These are phyloP conservation scores for Sturnira hondurensis DNA, from an alignment of 2,113 vertebrate species.

Conservation along the genomic window DNA sequence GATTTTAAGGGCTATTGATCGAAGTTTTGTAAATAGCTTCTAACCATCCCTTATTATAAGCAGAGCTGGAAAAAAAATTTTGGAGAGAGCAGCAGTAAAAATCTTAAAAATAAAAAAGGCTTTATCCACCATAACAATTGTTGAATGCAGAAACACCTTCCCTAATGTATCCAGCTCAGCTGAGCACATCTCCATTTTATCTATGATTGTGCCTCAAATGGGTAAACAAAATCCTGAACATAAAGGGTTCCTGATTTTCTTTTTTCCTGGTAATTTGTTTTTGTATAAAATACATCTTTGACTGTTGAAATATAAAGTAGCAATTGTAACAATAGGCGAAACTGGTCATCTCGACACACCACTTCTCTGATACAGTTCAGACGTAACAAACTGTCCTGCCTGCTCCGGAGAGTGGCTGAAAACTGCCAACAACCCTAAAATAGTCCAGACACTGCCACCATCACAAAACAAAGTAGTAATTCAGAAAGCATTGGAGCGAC, in stretches of 20 bases:
- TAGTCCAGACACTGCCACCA: not conserved
- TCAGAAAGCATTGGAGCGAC: not conserved
- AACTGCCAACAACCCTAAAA: slow-evolving; percentile 10
- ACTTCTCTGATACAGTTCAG: not conserved
- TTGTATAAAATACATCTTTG: slow-evolving; percentile 39
- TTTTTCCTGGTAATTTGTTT: slow-evolving; percentile 26
- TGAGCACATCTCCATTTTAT: slow-evolving; percentile 18
- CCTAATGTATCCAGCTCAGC: not conserved
- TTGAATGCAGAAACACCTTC: not conserved
- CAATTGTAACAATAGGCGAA: slow-evolving; percentile 3
- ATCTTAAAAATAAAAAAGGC: not conserved
- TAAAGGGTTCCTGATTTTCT: not conserved
- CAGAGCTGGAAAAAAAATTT: not conserved
- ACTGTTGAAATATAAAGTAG: slow-evolving; percentile 45
- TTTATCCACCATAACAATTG: not conserved
- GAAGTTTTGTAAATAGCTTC: not conserved
- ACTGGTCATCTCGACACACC: not conserved
- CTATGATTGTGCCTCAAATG: not conserved
- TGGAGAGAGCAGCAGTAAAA: not conserved
- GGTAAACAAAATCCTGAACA: slow-evolving; percentile 37
- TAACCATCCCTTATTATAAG: not conserved
- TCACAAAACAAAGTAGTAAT: slow-evolving; percentile 25
- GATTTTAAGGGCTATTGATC: not conserved
- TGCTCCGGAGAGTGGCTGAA: not conserved
- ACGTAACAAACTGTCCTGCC: not conserved